Evolutionary conservation across 2,888 invertebrate species (phyloP).

Genomic region (Spisula subtruncata): DNA sequence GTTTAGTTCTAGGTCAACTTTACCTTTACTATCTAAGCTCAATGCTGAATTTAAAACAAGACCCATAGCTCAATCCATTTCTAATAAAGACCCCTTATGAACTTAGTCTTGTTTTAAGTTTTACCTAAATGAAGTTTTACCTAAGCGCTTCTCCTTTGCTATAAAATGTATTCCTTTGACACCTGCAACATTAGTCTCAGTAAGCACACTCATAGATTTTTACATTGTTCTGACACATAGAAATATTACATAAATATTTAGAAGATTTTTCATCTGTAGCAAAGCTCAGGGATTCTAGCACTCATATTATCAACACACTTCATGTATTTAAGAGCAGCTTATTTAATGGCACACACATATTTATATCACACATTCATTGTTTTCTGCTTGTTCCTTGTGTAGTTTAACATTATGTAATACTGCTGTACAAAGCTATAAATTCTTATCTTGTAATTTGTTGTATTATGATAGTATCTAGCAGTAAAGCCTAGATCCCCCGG

Average conservation of each 20-base stretch:
- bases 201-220: background rate
- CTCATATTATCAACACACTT: background rate
- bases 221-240: background rate
- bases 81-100: no score
- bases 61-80: no score
- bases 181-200: no score
- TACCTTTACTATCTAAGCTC: no score
- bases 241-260: no score
- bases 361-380: background rate
- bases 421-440: background rate
- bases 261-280: background rate
- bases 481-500: no score
- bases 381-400: background rate
- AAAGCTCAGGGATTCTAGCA: background rate
- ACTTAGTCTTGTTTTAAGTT: background rate
- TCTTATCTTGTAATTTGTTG: background rate
- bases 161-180: no score
- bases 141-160: no score
- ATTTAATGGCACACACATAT: background rate
- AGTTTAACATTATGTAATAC: background rate
- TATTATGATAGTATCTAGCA: background rate
- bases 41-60: no score
- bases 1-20: no score
- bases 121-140: no score
- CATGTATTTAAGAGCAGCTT: no score